Conservation (phyloP, 2,113 vertebrate genomes). For the Poicephalus gulielmi region DNA sequence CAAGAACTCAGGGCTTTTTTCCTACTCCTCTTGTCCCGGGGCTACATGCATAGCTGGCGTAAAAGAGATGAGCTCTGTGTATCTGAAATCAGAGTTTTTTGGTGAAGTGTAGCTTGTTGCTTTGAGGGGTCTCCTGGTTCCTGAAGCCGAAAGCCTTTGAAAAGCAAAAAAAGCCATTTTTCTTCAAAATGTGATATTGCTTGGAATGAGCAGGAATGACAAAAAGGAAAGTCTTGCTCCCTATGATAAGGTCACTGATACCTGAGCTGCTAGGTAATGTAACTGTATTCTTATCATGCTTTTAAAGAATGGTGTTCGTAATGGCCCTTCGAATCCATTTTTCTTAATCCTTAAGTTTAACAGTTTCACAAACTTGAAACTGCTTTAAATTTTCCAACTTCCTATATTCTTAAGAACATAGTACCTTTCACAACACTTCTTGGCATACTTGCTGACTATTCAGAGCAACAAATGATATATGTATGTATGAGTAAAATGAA, state of each 20-base stretch:
- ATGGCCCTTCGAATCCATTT: background rate
- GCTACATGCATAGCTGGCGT: rapidly evolving
- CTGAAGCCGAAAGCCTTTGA: background rate
- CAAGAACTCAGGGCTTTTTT: background rate
- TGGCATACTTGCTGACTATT: background rate
- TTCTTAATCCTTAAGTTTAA: background rate
- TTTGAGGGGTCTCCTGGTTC: rapidly evolving
- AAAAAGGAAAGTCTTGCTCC: background rate
- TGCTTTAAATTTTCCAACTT: background rate
- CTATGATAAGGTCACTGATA: background rate
- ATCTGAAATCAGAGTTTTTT: background rate
- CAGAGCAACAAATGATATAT: background rate
- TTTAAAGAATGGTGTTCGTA: background rate
- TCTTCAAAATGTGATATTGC: background rate
- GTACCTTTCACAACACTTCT: background rate
- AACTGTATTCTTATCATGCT: rapidly evolving
- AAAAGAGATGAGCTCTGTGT: background rate
- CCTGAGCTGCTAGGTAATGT: background rate
- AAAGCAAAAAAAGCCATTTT: background rate
- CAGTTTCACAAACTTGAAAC: background rate
- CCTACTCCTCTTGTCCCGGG: rapidly evolving
- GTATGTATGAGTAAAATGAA: background rate
- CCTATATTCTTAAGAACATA: rapidly evolving
- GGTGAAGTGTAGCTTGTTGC: background rate
- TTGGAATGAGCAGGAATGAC: background rate